phyloP scores from a whole-genome alignment of 2,888 invertebrate genomes.

The Lepidochrysops patricia region DNA sequence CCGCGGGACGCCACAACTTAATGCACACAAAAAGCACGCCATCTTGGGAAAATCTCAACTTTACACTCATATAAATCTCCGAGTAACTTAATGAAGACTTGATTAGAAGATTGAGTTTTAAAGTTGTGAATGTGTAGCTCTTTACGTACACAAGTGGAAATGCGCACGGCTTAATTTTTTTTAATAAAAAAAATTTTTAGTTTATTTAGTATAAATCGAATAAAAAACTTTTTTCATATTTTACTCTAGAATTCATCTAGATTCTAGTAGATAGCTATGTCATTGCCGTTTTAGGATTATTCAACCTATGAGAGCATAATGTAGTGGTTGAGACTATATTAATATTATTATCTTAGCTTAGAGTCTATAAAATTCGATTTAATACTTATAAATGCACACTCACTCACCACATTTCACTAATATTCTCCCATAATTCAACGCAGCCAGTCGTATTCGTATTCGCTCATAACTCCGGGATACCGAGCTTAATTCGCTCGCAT shows the following conservation, averaged over 20 bases:
- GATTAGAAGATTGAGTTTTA: neutral
- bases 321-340: too few relatives aligned
- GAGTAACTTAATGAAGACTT: neutral
- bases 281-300: neutral
- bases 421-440: neutral
- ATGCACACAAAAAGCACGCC: conserved; percentile 43
- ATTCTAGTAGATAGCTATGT: neutral
- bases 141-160: too few relatives aligned
- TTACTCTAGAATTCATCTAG: too few relatives aligned
- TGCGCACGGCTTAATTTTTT: too few relatives aligned
- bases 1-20: conserved; percentile 46
- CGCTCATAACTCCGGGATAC: conserved; percentile 6
- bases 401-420: neutral
- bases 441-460: neutral
- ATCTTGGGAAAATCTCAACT: conserved; percentile 45
- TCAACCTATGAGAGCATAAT: too few relatives aligned
- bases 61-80: conserved; percentile 15
- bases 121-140: too few relatives aligned
- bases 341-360: too few relatives aligned
- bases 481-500: conserved; percentile 32
- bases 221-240: too few relatives aligned
- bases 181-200: too few relatives aligned
- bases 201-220: too few relatives aligned
- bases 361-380: neutral
- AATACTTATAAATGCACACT: neutral